Conservation (phyloP, 2,797 vertebrate species). For the Heteromormyrus szaboi region DNA sequence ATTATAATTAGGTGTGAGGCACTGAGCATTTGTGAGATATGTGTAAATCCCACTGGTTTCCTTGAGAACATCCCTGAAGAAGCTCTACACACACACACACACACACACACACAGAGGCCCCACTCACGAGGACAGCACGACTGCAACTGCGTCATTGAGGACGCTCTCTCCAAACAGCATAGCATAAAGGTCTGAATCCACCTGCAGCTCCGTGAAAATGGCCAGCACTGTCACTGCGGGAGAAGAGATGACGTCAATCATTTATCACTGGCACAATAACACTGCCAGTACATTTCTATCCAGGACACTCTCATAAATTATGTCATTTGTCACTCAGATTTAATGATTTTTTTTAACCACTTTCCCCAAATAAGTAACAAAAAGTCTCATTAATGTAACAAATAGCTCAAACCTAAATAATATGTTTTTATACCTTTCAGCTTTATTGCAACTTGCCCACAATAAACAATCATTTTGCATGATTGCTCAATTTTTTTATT, state of each 20-base stretch:
- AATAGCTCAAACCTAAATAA: not conserved
- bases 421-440: not conserved
- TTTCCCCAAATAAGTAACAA: not conserved
- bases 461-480: not conserved
- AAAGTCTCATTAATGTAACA: not conserved
- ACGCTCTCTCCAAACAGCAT: conserved; percentile 95
- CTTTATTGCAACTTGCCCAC: not conserved
- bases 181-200: conserved; percentile 90
- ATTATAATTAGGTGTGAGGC: not conserved
- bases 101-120: not conserved
- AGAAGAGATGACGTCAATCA: conserved; percentile 26
- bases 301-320: not conserved
- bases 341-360: not conserved
- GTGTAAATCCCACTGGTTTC: not conserved
- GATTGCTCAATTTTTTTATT: not conserved
- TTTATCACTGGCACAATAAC: not conserved
- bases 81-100: conserved; percentile 12
- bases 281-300: not conserved
- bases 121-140: conserved; percentile 94
- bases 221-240: conserved; percentile 88
- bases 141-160: conserved; percentile 93
- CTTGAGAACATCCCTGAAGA: not conserved
- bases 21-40: not conserved
- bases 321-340: not conserved
- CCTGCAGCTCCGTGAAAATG: conserved; percentile 95